Conservation (phyloP, 2,797 vertebrate genomes). For the Mus caroli region DNA sequence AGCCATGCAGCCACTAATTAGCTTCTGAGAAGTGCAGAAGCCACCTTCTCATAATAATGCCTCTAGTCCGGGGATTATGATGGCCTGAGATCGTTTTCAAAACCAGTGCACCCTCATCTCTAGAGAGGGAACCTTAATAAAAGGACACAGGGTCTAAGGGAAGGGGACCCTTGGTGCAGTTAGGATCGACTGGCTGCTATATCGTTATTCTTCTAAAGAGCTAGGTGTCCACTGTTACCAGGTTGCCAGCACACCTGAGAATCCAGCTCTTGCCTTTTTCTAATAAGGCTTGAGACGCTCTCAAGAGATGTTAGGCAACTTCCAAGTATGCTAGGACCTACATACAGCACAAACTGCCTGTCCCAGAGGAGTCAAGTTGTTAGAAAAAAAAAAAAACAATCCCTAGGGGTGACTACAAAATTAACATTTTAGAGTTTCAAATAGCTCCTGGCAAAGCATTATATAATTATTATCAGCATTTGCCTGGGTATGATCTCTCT, state of each 20-base stretch:
- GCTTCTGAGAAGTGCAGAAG: constrained; percentile 49
- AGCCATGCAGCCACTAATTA: constrained; percentile 48
- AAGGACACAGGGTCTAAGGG: neutral
- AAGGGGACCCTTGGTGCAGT: neutral
- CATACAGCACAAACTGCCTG: neutral
- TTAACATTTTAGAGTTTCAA: neutral
- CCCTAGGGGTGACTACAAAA: neutral
- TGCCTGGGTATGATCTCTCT: neutral
- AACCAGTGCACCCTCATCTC: constrained; percentile 2
- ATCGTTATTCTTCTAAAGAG: neutral
- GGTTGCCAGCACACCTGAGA: neutral
- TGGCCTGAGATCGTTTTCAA: constrained; percentile 64
- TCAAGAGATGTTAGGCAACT: neutral
- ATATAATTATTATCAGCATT: neutral
- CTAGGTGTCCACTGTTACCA: neutral
- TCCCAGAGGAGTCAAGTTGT: neutral
- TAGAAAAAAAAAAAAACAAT: neutral
- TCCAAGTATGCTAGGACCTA: neutral
- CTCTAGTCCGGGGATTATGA: constrained; percentile 35
- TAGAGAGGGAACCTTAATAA: constrained; percentile 30
- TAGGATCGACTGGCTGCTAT: neutral
- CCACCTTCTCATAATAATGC: constrained; percentile 30
- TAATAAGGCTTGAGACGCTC: neutral
- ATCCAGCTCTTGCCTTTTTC: neutral
- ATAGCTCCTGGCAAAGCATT: neutral